phyloP scores from a whole-genome alignment of 2,888 invertebrate genomes.

The Dioctria linearis region DNA sequence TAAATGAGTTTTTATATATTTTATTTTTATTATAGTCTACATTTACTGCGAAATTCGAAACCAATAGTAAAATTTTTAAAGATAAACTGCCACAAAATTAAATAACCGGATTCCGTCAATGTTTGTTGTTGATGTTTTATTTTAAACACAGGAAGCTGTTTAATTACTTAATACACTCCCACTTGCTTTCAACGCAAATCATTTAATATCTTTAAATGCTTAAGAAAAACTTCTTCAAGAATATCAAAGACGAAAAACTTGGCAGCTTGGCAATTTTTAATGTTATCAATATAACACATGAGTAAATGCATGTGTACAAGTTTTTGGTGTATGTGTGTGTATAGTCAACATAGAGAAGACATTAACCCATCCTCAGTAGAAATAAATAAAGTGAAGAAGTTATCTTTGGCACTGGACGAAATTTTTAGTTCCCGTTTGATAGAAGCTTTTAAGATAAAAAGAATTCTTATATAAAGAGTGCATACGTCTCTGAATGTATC shows the following conservation, averaged over 20 bases:
- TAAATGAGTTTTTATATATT: too few relatives aligned
- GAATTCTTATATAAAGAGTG: not conserved
- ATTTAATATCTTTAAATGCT: not conserved
- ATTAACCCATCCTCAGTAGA: not conserved
- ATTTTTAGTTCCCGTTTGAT: conserved; percentile 1
- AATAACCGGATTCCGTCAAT: too few relatives aligned
- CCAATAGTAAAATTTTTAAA: too few relatives aligned
- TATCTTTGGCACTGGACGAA: conserved; percentile 12
- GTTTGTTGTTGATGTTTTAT: too few relatives aligned
- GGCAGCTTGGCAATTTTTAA: not conserved
- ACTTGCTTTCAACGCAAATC: conserved; percentile 8
- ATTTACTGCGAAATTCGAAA: too few relatives aligned
- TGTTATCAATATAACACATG: not conserved
- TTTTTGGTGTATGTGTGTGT: not conserved
- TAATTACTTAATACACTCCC: conserved; percentile 31
- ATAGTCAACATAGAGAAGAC: not conserved
- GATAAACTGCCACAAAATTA: too few relatives aligned
- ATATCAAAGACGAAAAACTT: not conserved
- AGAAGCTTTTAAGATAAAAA: not conserved
- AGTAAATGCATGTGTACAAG: too few relatives aligned
- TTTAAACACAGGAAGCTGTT: not conserved
- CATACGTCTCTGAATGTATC: not conserved
- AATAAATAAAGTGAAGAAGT: not conserved
- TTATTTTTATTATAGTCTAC: too few relatives aligned
- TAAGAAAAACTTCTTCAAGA: not conserved